Evolutionary conservation across 2,113 vertebrate species (phyloP).

Genomic region (Rhizomys pruinosus): DNA sequence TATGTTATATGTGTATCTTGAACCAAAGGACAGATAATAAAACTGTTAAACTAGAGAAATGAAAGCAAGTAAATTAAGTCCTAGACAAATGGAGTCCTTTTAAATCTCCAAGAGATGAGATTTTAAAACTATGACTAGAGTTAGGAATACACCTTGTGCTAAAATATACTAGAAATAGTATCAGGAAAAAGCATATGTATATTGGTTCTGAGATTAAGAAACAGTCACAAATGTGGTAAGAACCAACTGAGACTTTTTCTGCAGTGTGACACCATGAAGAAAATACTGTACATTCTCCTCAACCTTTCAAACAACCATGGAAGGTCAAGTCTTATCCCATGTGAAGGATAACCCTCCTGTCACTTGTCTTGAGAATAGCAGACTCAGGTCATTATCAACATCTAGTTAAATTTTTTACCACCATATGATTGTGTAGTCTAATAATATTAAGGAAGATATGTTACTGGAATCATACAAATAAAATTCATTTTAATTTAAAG

Average conservation of each 20-base stretch:
- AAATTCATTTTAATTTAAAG: background rate
- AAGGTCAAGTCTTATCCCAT: background rate
- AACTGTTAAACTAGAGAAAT: background rate
- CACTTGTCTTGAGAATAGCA: background rate
- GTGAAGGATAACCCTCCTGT: background rate
- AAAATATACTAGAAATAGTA: too few relatives aligned
- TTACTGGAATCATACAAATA: background rate
- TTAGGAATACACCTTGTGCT: too few relatives aligned
- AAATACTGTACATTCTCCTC: background rate
- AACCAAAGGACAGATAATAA: background rate
- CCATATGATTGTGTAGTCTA: background rate
- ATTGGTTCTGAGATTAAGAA: background rate
- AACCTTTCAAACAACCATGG: background rate
- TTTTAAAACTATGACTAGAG: too few relatives aligned
- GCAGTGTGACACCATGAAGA: fast-evolving
- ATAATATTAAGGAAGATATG: background rate
- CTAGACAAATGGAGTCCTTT: background rate
- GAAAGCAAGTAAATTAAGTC: background rate
- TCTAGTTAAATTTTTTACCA: background rate
- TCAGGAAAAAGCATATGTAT: background rate
- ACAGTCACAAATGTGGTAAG: too few relatives aligned
- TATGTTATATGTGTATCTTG: background rate
- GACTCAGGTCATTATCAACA: background rate
- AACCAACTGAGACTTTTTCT: too few relatives aligned
- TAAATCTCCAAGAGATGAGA: background rate